Evolutionary conservation across 2,888 invertebrate species (phyloP), one percentile per base, ranked within the genome.

Genomic region (Coelinius sp.): DNA sequence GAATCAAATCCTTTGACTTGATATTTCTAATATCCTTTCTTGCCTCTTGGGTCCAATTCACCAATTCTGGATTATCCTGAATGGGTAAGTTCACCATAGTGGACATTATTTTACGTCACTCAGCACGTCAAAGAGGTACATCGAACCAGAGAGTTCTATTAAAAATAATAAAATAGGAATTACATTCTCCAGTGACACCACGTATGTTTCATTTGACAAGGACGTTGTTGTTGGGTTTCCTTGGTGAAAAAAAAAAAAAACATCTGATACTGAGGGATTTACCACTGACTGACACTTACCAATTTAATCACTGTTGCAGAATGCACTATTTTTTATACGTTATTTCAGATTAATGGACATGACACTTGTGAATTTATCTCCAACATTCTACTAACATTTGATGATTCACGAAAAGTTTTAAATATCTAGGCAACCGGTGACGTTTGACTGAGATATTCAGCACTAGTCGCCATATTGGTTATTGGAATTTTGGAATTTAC

Each of bases 1-100:
- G 65, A 6, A 52, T 73, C 24, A 83, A 67, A 10, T 66, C 24
- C 0, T 10, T 25, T 0, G 80, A 75, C 0, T 65, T 74, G 2
- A 73, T 77, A 0, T 73, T 63, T 1, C 0, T 25, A 0, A 73
- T 31, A 2, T 59, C 68, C 0, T 73, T 62, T 10, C 41, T 66
- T 0, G 77, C 25, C 31, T 62, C 35, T 41, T 62, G 62, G 46
- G 70, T 44, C n/a, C 76, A 64, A 1, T 68, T 59, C 0, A 71
- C 35, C 70, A 77, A 70, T 8, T 66, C 49, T 53, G 49, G n/a
- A 53, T 14, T 64, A 17, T 68, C 27, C 14, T 49, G 31, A 22
- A 31, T 12, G n/a, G 35, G 27, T 22, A 17, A 63, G 46, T 62
- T 59, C 22, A 59, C 59, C 46, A 59, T 66, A 10, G 46, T 63